Evolutionary conservation across 2,797 vertebrate species (phyloP), one percentile per base, ranked within the genome.

Genomic region (Betta splendens): DNA sequence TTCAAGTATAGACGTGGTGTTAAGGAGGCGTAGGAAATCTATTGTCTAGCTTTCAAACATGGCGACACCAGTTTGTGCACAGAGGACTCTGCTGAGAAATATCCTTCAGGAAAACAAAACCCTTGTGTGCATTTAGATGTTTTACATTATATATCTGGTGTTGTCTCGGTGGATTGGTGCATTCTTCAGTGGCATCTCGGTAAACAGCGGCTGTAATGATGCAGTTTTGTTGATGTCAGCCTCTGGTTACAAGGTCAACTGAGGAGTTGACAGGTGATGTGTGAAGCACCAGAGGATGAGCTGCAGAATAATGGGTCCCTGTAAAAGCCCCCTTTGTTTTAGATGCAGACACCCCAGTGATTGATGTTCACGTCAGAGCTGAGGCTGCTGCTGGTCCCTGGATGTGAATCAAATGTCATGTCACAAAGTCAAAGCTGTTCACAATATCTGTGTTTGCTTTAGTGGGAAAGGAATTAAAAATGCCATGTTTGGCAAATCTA

Each of bases 251-350:
- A 35, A 45, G 52, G 56, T 39, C 15, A 25, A 36, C 46, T 7
- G 28, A 33, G 21, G 17, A 26, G 49, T 64, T 81, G 87, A 85
- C 77, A 72, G 83, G 67, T 74, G 80, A 86, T 3, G 60, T 68
- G 69, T 49, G 61, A 78, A 69, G 67, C 44, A 70, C 76, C 58
- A 68, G 63, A 46, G 69, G 72, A 85, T 80, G 75, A 85, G 75
- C 81, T 75, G 58, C 61, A 65, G 56, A 74, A 85, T 83, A 89
- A 87, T 85, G 65, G 71, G 32, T 38, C 55, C 53, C 55, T 77
- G 78, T 87, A 72, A 77, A 38, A 64, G 59, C 33, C 49, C 63
- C 43, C 64, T 53, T 45, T 49, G 61, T 75, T 52, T 58, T 50
- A 45, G 68, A 73, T 23, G 61, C 47, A 10, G 36, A 48, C 45